Evolutionary conservation across 2,888 invertebrate genomes (phyloP), one percentile per base, ranked within the genome.

Genomic region (Agonopterix alstromeriana): DNA sequence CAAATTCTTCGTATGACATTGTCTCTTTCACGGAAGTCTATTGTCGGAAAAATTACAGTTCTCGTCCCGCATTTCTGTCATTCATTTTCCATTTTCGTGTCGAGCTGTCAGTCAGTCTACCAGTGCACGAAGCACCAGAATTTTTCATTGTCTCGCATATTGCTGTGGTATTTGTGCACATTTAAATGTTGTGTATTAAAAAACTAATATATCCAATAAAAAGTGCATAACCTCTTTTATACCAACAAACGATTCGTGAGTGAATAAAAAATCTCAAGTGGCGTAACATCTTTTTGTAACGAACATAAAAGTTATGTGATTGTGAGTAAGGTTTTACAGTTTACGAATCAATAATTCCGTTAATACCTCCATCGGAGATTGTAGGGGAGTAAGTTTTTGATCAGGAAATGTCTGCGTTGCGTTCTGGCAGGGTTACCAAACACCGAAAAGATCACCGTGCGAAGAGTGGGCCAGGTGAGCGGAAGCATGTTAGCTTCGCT

Each of bases 381-480:
- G 46, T 48, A 45, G 53, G 59, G 52, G 43, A 57, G 51, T 56
- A 56, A 50, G 36, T 12, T 59, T 49, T 49, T 48, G 40, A 38
- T 49, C n/a, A 38, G 49, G 50, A 41, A 44, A 47, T 87, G 87
- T 83, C 86, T 54, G 80, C 80, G 56, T 71, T 84, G 57, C 70
- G 82, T 56, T 70, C 77, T 57, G 84, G 86, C 58, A 82, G 86
- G 51, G 83, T 88, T 55, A 70, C 75, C 58, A 88, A 86, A 63
- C 78, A 70, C 66, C 76, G 73, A 64, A 78, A 76, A 72, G 72
- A 71, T 57, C 77, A 73, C 52, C 78, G 77, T 55, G 67, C 71
- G 63, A 82, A 81, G 70, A 77, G 65, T 58, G 76, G 78, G 62
- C 73, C 83, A 87, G 87, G 87, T 88, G 83, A 71, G 77, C 62